phyloP scores from a whole-genome alignment of 2,113 vertebrate species.

The Enhydra lutris region DNA sequence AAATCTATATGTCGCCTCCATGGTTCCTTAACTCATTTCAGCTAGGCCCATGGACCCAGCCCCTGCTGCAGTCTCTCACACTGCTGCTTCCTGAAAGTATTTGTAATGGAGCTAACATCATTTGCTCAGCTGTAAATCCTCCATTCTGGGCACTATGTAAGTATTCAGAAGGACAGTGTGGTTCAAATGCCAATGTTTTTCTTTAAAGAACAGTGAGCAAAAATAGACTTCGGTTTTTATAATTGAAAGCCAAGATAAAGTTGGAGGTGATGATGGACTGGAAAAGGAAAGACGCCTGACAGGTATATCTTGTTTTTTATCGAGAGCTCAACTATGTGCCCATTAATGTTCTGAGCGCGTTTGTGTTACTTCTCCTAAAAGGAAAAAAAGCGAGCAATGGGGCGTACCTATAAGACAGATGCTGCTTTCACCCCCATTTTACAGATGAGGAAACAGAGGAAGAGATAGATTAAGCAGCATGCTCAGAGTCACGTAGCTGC shows the following conservation, averaged over 20 bases:
- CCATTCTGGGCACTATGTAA: slow-evolving; percentile 8
- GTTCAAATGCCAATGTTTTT: slow-evolving; percentile 36
- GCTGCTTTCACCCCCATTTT: not conserved
- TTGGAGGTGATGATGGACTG: not conserved
- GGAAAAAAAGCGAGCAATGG: not conserved
- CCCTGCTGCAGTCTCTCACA: not conserved
- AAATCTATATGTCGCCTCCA: not conserved
- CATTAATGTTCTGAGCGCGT: not conserved
- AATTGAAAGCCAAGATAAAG: slow-evolving; percentile 30
- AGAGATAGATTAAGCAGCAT: not conserved
- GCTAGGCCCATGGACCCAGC: not conserved
- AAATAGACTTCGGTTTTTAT: slow-evolving; percentile 34
- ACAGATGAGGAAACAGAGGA: not conserved
- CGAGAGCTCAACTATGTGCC: not conserved
- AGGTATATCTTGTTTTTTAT: not conserved
- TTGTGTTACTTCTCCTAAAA: not conserved
- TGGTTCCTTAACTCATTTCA: slow-evolving; percentile 35
- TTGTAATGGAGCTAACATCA: not conserved
- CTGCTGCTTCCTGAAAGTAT: not conserved
- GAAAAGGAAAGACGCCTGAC: not conserved
- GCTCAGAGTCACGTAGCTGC: not conserved
- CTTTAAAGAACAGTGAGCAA: slow-evolving; percentile 27
- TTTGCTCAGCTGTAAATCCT: slow-evolving; percentile 54
- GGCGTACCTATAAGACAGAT: not conserved
- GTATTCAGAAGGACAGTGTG: slow-evolving; percentile 31